Conservation (phyloP, 2,888 invertebrate genomes). For the Tetragnatha montana region DNA sequence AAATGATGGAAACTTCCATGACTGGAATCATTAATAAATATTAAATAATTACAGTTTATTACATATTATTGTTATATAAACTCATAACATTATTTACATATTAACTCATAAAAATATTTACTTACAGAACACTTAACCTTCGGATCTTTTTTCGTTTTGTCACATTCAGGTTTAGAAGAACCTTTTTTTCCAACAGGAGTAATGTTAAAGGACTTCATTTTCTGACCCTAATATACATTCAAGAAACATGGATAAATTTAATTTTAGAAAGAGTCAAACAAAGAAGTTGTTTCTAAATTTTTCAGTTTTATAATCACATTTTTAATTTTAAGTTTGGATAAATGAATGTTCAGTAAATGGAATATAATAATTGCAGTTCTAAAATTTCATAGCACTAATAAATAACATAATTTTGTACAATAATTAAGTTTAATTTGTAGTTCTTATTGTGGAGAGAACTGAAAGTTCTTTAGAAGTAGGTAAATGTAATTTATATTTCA, state of each 20-base stretch:
- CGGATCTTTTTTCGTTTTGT: conserved; percentile 90
- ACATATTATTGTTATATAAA: background rate
- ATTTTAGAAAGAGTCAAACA: background rate
- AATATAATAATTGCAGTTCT: no score
- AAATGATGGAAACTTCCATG: no score
- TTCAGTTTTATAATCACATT: background rate
- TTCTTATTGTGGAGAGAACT: no score
- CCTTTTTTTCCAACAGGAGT: conserved; percentile 84
- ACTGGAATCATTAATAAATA: background rate
- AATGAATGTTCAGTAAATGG: no score
- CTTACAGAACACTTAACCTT: conserved; percentile 75
- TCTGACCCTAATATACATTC: conserved; percentile 76
- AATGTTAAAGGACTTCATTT: conserved; percentile 85
- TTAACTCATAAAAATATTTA: conserved; percentile 50
- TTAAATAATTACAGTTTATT: background rate
- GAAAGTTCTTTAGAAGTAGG: no score
- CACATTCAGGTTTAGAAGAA: conserved; percentile 81
- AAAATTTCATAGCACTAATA: no score
- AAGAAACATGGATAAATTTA: no score
- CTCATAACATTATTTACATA: background rate
- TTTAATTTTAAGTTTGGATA: no score
- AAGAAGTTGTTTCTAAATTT: background rate
- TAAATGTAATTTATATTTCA: no score
- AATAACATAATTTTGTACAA: no score
- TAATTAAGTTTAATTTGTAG: no score